These are phyloP conservation scores for Tragelaphus oryx DNA, from an alignment of 2,797 vertebrate genomes.

Conservation along the genomic window DNA sequence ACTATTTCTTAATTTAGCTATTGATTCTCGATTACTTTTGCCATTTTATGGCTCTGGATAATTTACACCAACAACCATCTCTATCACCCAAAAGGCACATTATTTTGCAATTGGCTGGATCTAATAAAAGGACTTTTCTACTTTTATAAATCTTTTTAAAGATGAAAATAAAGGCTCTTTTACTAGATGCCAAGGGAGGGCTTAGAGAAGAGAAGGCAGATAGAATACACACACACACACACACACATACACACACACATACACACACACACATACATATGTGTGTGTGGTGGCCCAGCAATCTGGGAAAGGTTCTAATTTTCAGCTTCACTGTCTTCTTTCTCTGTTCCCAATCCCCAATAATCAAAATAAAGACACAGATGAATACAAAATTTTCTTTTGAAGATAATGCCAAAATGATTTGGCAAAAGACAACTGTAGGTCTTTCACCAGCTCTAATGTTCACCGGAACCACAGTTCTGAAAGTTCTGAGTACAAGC, in stretches of 20 bases:
- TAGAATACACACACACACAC: background rate
- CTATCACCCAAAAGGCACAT: background rate
- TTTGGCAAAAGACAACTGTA: background rate
- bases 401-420: slow-evolving; percentile 36
- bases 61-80: background rate
- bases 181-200: background rate
- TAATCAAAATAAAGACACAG: background rate
- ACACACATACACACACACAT: background rate
- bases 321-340: slow-evolving; percentile 30
- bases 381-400: slow-evolving; percentile 30
- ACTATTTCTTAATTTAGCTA: background rate
- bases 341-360: background rate
- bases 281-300: background rate
- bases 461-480: background rate
- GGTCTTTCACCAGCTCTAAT: background rate
- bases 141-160: background rate
- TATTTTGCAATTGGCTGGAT: slow-evolving; percentile 27
- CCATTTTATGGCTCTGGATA: background rate
- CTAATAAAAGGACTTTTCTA: background rate
- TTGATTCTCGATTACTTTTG: background rate
- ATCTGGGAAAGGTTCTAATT: background rate
- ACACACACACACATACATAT: no score
- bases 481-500: slow-evolving; percentile 40
- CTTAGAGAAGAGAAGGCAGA: background rate
- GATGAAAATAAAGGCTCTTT: slow-evolving; percentile 17